phyloP scores from a whole-genome alignment of 1,140 invertebrate species.

The Orius insidiosus region DNA sequence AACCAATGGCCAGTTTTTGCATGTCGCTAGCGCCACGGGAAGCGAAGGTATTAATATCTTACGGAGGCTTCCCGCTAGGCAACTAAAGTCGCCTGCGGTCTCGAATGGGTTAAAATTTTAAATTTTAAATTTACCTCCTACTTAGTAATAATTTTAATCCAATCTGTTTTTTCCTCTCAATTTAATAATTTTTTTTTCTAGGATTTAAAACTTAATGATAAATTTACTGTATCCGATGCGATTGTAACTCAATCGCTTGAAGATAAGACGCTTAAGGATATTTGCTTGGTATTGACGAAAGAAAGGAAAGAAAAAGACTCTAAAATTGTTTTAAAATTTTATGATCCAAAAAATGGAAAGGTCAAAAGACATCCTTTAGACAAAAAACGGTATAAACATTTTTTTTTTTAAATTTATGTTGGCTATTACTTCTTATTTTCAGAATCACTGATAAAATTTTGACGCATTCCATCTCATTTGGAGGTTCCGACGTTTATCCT shows the following conservation, averaged over 20 bases:
- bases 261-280: neutral
- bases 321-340: neutral
- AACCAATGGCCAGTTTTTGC: too few relatives aligned
- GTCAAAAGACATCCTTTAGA: neutral
- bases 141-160: too few relatives aligned
- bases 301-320: neutral
- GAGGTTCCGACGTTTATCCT: slow-evolving; percentile 15
- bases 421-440: neutral
- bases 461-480: slow-evolving; percentile 16
- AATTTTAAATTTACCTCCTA: too few relatives aligned
- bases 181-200: neutral
- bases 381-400: neutral
- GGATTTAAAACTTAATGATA: neutral
- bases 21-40: too few relatives aligned
- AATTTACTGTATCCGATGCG: neutral
- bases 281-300: neutral
- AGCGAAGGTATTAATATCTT: too few relatives aligned
- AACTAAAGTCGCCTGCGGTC: too few relatives aligned
- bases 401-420: neutral
- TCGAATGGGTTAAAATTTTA: too few relatives aligned
- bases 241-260: neutral
- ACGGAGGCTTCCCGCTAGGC: too few relatives aligned
- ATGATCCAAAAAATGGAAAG: neutral
- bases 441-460: slow-evolving; percentile 8
- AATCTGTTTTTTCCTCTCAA: too few relatives aligned